Evolutionary conservation across 2,113 vertebrate species (phyloP), one percentile per base, ranked within the genome.

Genomic region (Hydropotes inermis): DNA sequence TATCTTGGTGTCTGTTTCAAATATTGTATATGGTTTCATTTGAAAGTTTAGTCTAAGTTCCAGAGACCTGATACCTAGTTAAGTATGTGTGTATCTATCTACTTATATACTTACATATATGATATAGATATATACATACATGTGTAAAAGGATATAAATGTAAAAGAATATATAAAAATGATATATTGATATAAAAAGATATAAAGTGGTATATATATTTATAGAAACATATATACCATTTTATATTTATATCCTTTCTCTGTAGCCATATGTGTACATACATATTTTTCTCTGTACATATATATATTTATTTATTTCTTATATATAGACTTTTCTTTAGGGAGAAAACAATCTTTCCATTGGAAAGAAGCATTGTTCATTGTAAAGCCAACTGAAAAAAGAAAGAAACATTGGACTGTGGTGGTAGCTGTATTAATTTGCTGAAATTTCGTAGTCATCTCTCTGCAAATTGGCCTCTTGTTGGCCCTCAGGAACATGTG

Each of bases 1-100:
- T 60, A 92, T 64, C 55, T 87, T 93, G 12, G 57, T 90, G 19
- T 79, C 16, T 45, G 8, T 43, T 93, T 67, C 64, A 88, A 85
- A 93, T 84, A 61, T 43, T 84, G 74, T 45, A 39, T 83, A 39
- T 54, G 79, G 70, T 55, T 94, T 85, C 27, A 58, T 90, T 64
- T 82, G 89, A 87, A 95, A 47, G 60, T 87, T 93, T 92, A 87
- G 36, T 64, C 17, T 74, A 85, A 89, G 36, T 89, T 94, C 36
- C 86, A 86, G 36, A 43, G 30, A 93, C 16, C 70, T 82, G n/a
- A 85, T 81, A 82, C 9, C 30, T 76, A 76, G 74, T n/a, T 86
- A 15, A 67, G 1, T 70, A 7, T 78, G 1, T 84, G 1, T 83
- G 7, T 45, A 52, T 67, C 47, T 60, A 85, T 76, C 30, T 3